These are phyloP conservation scores for Rostratula benghalensis DNA, from an alignment of 2,113 vertebrate genomes.

Conservation along the genomic window DNA sequence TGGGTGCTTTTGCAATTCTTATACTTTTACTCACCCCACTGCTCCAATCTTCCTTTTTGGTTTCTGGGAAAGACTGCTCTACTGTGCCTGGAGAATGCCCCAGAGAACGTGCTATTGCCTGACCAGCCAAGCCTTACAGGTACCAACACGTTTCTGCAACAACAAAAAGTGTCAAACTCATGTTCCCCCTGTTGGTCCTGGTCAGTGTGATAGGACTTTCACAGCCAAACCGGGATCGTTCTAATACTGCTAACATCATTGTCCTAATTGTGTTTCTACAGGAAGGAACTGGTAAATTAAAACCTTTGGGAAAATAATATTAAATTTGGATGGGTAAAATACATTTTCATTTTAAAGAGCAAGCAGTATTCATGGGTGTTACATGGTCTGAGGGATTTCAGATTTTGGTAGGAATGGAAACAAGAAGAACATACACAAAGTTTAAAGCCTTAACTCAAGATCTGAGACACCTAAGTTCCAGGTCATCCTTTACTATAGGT, in stretches of 20 bases:
- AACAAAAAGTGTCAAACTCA: neutral
- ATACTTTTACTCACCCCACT: slow-evolving; percentile 12
- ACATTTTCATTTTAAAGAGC: neutral
- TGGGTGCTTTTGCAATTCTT: slow-evolving; percentile 20
- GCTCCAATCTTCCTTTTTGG: neutral
- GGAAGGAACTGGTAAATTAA: neutral
- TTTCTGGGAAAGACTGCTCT: neutral
- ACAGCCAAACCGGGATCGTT: neutral
- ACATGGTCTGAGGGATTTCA: neutral
- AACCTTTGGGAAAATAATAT: neutral
- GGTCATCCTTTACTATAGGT: neutral
- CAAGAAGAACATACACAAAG: neutral
- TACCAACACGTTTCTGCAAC: neutral
- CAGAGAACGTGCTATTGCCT: neutral
- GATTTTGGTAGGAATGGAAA: neutral
- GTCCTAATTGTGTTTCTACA: neutral
- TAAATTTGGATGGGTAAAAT: neutral
- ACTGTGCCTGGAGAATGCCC: neutral
- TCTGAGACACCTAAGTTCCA: neutral
- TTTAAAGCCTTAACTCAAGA: neutral
- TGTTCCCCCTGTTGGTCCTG: neutral
- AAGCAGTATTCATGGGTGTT: neutral
- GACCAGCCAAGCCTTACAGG: neutral
- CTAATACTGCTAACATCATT: neutral
- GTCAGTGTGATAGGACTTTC: neutral